Base-by-base conservation (phyloP, 2,888 invertebrate genomes). In the Scrobipalpa costella region DNA sequence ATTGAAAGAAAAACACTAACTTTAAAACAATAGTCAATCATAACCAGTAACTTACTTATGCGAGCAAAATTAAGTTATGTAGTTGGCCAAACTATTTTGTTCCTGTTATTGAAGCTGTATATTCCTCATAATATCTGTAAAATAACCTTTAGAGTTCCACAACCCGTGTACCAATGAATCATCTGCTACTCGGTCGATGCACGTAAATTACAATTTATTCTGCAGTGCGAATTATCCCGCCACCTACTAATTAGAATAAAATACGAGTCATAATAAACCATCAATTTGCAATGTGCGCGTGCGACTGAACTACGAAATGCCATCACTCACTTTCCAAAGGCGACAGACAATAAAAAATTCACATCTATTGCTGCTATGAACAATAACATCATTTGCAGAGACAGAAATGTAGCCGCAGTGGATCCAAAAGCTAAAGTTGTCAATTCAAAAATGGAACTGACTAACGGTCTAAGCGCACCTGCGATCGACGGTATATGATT, bases 211-310 rank as follows among this genome's bases (percentile, higher is more conserved):
- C 7, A 49, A 49, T 49, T 19, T 49, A 49, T 17, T 7, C 49
- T 49, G 13, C 9, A 49, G 19, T 49, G 49, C 49, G 15, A 19
- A 49, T 17, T 19, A 19, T 17, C 17, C 49, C 17, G 19, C 17
- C 19, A 19, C 49, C 49, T 49, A 59, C 60, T 47, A 64, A 61
- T 61, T 64, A 52, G n/a, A 60, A 63, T 55, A 52, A 63, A 27
- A 44, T 72, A 67, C 71, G 67, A 68, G 73, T 73, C 69, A 70
- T 70, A 75, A 71, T 69, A 74, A 79, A 75, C 78, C 75, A 72
- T 76, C 79, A 83, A 83, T 84, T 83, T 82, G 80, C 77, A 76
- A 78, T 76, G 73, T 76, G 78, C 69, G 62, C 66, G 68, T 68
- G 68, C 67, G 59, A 60, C 11, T 74, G 72, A 67, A 62, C 68